phyloP scores from a whole-genome alignment of 1,140 invertebrate genomes.

The Antheraea mylitta region DNA sequence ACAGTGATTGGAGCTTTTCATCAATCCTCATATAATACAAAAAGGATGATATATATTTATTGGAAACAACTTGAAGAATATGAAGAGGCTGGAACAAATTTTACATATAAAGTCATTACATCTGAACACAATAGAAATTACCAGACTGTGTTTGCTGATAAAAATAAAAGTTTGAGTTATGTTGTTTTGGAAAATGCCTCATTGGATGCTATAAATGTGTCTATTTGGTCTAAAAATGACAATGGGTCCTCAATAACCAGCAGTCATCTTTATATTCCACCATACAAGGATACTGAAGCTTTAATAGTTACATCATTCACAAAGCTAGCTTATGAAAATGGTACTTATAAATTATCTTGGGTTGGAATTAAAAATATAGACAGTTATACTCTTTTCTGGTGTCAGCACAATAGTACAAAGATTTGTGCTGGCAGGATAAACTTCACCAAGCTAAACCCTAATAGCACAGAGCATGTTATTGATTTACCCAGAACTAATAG shows the following conservation, averaged over 20 bases:
- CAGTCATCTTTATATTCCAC: slow-evolving; percentile 82
- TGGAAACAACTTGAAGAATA: slow-evolving; percentile 83
- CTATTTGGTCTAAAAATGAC: slow-evolving; percentile 78
- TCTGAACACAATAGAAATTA: slow-evolving; percentile 39
- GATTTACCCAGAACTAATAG: slow-evolving; percentile 57
- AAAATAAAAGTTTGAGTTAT: slow-evolving; percentile 64
- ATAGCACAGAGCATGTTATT: slow-evolving; percentile 59
- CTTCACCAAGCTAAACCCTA: slow-evolving; percentile 51
- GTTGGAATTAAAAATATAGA: slow-evolving; percentile 72
- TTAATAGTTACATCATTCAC: slow-evolving; percentile 84
- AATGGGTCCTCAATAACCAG: slow-evolving; percentile 79
- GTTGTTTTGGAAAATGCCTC: slow-evolving; percentile 47
- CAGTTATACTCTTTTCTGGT: slow-evolving; percentile 88
- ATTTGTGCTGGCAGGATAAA: slow-evolving; percentile 61
- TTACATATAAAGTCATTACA: slow-evolving; percentile 56
- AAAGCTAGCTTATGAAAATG: slow-evolving; percentile 80
- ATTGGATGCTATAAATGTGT: slow-evolving; percentile 53
- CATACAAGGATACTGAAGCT: slow-evolving; percentile 77
- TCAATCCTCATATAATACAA: slow-evolving; percentile 71
- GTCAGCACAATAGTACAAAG: slow-evolving; percentile 70
- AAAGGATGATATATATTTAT: slow-evolving; percentile 82
- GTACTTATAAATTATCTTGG: slow-evolving; percentile 87
- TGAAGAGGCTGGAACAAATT: slow-evolving; percentile 74
- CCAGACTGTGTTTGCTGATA: slow-evolving; percentile 45
- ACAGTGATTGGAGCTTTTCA: slow-evolving; percentile 84